Conservation (phyloP, 2,888 invertebrate genomes). For the Caenorhabditis virilis region DNA sequence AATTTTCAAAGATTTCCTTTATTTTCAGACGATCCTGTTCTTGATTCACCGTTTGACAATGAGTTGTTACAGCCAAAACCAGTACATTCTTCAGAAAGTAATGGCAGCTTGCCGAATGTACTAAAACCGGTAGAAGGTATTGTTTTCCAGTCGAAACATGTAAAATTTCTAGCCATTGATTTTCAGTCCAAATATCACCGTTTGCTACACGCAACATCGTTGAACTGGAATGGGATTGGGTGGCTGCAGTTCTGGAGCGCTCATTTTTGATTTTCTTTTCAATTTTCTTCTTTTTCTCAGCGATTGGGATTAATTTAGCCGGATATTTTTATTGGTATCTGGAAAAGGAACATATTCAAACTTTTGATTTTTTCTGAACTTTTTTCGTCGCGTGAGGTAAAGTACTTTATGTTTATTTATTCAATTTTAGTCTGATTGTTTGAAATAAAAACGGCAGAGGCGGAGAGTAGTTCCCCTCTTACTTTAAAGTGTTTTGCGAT, state of each 20-base stretch:
- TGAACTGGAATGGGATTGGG: conserved; percentile 41
- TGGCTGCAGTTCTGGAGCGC: conserved; percentile 34
- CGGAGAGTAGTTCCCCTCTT: too few species aligned
- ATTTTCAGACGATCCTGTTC: conserved; percentile 19
- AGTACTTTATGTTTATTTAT: too few species aligned
- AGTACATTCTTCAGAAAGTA: conserved; percentile 13
- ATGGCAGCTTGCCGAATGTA: conserved; percentile 16
- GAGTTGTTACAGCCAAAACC: conserved; percentile 12
- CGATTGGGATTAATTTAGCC: conserved; percentile 34
- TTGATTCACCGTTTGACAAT: conserved; percentile 18
- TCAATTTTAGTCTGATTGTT: too few species aligned
- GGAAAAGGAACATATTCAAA: conserved; percentile 18
- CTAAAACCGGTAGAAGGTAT: too few species aligned
- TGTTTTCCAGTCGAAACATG: too few species aligned
- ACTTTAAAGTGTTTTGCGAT: too few species aligned
- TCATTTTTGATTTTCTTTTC: conserved; percentile 25
- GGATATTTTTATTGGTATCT: conserved; percentile 35
- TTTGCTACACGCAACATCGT: conserved; percentile 31
- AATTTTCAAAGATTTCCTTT: neutral
- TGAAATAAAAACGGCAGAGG: too few species aligned
- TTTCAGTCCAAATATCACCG: conserved; percentile 21
- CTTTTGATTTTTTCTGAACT: conserved; percentile 6
- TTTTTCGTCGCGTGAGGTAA: too few species aligned
- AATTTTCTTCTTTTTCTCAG: conserved; percentile 26
- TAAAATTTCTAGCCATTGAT: too few species aligned